phyloP scores from a whole-genome alignment of 2,113 vertebrate genomes.

The Nematolebias whitei region DNA sequence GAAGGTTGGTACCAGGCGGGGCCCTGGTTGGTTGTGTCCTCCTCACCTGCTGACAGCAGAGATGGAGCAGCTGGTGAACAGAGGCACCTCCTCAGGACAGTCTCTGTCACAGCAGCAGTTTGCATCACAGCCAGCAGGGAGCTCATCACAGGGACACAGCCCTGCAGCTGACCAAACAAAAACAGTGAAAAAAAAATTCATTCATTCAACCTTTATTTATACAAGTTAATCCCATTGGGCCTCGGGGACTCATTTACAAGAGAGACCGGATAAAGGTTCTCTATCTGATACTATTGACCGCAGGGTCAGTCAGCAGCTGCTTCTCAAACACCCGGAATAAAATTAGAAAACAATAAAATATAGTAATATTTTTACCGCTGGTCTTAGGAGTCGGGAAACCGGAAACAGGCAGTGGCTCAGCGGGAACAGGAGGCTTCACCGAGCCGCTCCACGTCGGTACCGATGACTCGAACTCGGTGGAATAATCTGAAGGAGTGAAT shows the following conservation, averaged over 20 bases:
- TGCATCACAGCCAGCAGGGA: conserved; percentile 48
- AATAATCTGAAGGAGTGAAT: background rate
- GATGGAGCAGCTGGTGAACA: conserved; percentile 63
- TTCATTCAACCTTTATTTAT: too few species aligned
- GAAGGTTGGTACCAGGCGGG: too few species aligned
- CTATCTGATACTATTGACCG: too few species aligned
- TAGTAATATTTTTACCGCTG: conserved; percentile 53
- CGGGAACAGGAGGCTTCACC: background rate
- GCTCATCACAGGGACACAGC: conserved; percentile 62
- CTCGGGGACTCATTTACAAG: too few species aligned
- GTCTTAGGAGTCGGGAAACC: conserved; percentile 31
- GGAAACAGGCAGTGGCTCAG: conserved; percentile 37
- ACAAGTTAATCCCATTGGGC: too few species aligned
- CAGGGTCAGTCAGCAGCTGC: too few species aligned
- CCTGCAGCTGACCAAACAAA: conserved; percentile 54
- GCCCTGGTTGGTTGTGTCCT: background rate
- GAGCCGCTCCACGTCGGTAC: conserved; percentile 2
- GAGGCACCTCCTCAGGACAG: conserved; percentile 41
- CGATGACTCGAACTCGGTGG: background rate
- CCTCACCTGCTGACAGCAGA: conserved; percentile 42
- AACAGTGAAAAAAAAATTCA: too few species aligned
- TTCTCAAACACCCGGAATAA: too few species aligned
- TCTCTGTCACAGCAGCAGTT: conserved; percentile 72
- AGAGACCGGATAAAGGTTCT: too few species aligned
- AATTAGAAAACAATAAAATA: too few species aligned